Base-by-base conservation (phyloP, 2,113 vertebrate species). In the Lathamus discolor region DNA sequence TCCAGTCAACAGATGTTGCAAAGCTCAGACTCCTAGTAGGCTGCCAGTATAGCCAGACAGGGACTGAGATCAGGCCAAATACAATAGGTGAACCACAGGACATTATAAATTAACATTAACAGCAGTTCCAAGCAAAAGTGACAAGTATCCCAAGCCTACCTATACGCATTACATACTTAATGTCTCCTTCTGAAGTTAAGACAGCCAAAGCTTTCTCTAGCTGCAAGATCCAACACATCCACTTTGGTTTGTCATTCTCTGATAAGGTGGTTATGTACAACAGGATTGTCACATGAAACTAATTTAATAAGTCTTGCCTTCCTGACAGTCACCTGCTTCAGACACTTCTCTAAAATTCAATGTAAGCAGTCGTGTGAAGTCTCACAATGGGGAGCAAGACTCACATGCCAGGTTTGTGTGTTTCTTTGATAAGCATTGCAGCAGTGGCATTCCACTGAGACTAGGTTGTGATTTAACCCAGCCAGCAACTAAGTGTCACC, bases 1-100 rank as follows among this genome's bases (percentile, higher is more conserved):
- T 49, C n/a, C 62, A 95, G 86, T 92, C 49, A 68, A 39, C 70
- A 95, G 83, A 95, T 91, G 70, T 52, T 92, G 44, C 46, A 37
- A 70, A 76, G 8, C 28, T 82, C 49, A 91, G 28, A 33, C 10
- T 17, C 54, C 49, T 75, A 35, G 31, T 31, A 57, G 81, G 57
- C 27, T 88, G 24, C 41, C 8, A 6, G 8, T 57, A 41, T 23
- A 64, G 17, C 20, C 55, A 73, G 74, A 44, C 81, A 93, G 57
- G n/a, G 61, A 62, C 52, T 90, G 44, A 78, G n/a, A 85, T 44
- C 35, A 80, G 51, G 59, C 17, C 7, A 8, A 11, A 9, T 2
- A 11, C 17, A 39, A 61, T 11, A 76, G 41, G 33, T 52, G 22
- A 70, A 89, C 22, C 44, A 66, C 17, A 51, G 77, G 55, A 29